Evolutionary conservation across 2,797 vertebrate species (phyloP).

Genomic region (Carcharodon carcharias): DNA sequence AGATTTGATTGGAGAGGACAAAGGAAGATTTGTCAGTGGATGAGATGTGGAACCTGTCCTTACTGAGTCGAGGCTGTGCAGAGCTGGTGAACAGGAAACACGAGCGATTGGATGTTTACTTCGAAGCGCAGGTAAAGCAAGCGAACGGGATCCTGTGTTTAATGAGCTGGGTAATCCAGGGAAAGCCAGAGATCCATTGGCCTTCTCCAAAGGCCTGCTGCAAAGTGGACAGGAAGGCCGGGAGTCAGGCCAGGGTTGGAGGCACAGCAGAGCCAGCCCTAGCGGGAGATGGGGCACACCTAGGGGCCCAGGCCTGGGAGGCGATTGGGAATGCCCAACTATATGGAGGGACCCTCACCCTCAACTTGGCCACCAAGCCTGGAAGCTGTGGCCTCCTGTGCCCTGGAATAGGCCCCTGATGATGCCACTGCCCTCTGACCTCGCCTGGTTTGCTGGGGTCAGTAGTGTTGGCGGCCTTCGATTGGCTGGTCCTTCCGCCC

Average conservation of each 20-base stretch:
- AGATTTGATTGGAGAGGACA: background rate
- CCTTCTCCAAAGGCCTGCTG: background rate
- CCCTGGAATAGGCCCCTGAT: background rate
- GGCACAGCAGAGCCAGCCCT: background rate
- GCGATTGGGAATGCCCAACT: background rate
- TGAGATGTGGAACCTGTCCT: slow-evolving; percentile 56
- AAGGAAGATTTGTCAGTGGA: background rate
- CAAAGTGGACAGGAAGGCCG: background rate
- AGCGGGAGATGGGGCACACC: background rate
- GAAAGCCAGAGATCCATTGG: background rate
- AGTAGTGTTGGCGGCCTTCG: background rate
- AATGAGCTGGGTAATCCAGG: background rate
- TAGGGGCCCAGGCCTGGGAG: background rate
- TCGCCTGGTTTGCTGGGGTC: background rate
- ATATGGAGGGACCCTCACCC: background rate
- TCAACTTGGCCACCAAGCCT: background rate
- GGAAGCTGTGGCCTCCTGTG: background rate
- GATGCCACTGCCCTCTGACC: background rate
- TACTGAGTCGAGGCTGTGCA: slow-evolving; percentile 64
- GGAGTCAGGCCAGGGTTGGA: background rate
- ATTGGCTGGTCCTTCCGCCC: background rate
- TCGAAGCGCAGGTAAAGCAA: slow-evolving; percentile 63
- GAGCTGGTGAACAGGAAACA: slow-evolving; percentile 53
- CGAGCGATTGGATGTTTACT: slow-evolving; percentile 62
- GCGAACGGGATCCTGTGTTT: background rate